Conservation (phyloP, 2,797 vertebrate genomes). For the Rhinophrynus dorsalis region DNA sequence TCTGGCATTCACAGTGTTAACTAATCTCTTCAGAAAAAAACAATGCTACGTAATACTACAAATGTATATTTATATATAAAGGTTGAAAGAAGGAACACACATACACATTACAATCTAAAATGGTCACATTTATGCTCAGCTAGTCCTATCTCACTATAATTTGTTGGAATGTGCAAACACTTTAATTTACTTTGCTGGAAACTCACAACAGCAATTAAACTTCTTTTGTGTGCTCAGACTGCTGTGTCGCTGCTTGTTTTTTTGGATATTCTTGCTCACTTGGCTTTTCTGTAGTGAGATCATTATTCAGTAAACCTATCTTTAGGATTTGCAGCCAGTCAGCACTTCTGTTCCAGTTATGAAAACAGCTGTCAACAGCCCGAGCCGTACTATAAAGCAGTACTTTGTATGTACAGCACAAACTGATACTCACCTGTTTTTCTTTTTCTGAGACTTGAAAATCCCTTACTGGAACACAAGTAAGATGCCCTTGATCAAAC, state of each 20-base stretch:
- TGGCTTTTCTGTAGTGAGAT: conserved; percentile 22
- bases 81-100: background rate
- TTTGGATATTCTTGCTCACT: conserved; percentile 3
- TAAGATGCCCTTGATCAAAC: too few species aligned
- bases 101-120: background rate
- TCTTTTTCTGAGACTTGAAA: background rate
- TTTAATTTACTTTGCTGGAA: conserved; percentile 26
- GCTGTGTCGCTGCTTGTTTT: conserved; percentile 24
- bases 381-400: background rate
- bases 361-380: conserved; percentile 31
- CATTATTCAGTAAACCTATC: conserved; percentile 26
- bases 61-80: background rate
- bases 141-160: background rate
- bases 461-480: too few species aligned
- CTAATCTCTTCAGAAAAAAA: too few species aligned
- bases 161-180: conserved; percentile 11
- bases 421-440: background rate
- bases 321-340: conserved; percentile 20
- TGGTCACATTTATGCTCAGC: background rate
- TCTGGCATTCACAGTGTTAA: too few species aligned
- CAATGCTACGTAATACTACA: background rate
- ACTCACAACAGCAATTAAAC: conserved; percentile 9
- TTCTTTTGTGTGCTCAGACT: conserved; percentile 8
- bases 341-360: conserved; percentile 22
- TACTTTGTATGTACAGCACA: background rate